phyloP scores from a whole-genome alignment of 2,888 invertebrate species.

The Embidobia sp. region DNA sequence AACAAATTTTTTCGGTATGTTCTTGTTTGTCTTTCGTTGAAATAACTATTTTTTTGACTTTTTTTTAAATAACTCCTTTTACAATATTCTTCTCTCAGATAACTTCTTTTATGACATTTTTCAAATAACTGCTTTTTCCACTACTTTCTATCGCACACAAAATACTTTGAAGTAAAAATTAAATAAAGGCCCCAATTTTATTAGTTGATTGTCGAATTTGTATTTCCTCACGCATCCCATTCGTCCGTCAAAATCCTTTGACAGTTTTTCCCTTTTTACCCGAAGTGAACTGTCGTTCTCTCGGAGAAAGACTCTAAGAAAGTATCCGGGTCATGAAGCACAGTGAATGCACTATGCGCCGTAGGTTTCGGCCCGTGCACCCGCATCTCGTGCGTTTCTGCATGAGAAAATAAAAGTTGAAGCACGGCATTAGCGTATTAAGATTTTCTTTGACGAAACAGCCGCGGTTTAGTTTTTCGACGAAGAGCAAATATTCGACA shows the following conservation, averaged over 20 bases:
- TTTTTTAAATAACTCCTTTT: too few relatives aligned
- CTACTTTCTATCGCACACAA: too few relatives aligned
- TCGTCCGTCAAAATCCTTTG: conserved; percentile 3
- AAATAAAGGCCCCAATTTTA: too few relatives aligned
- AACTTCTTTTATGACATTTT: too few relatives aligned
- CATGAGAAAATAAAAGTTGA: conserved; percentile 43
- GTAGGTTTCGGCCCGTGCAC: conserved; percentile 12
- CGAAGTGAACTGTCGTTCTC: conserved; percentile 16
- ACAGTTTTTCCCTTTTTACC: conserved; percentile 15
- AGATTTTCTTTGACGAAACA: conserved; percentile 24
- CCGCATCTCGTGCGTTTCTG: conserved; percentile 47
- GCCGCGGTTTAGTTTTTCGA: background rate
- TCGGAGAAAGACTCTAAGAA: conserved; percentile 1
- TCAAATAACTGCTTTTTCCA: too few relatives aligned
- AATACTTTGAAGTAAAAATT: background rate
- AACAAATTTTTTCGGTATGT: too few relatives aligned
- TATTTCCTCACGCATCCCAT: background rate
- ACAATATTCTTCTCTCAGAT: too few relatives aligned
- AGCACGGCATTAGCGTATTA: conserved; percentile 13
- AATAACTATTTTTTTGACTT: too few relatives aligned
- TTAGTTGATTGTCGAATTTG: background rate
- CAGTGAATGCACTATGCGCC: conserved; percentile 22
- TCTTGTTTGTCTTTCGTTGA: too few relatives aligned
- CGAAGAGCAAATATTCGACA: too few relatives aligned
- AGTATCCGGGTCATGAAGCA: conserved; percentile 49